Conservation (phyloP, 1,140 invertebrate species). For the Tribolium madens region DNA sequence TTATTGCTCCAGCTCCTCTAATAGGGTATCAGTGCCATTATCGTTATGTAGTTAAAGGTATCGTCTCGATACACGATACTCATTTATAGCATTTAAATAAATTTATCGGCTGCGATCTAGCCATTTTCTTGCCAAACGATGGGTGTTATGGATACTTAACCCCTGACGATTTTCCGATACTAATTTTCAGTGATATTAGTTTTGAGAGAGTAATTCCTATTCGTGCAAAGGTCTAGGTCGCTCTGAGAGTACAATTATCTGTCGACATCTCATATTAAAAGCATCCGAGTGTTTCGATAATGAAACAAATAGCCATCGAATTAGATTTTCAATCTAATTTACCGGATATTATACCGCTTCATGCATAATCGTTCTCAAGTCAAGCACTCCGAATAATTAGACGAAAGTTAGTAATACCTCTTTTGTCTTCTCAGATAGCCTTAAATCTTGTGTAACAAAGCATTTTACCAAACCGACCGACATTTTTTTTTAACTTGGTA, state of each 20-base stretch:
- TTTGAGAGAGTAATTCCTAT: not conserved
- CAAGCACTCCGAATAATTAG: constrained; percentile 10
- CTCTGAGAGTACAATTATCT: constrained; percentile 1
- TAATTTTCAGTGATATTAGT: constrained; percentile 1
- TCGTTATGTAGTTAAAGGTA: constrained; percentile 30
- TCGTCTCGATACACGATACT: constrained; percentile 24
- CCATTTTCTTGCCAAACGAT: not conserved
- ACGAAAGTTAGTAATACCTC: not conserved
- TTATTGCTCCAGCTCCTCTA: constrained; percentile 34
- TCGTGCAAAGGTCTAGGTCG: not conserved
- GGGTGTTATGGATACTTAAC: not conserved
- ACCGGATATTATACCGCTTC: not conserved
- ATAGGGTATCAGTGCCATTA: constrained; percentile 36
- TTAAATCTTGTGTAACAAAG: not conserved
- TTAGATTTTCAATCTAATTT: constrained; percentile 2
- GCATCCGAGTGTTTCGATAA: not conserved
- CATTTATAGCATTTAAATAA: constrained; percentile 20
- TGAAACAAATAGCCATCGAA: not conserved
- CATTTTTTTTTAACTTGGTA: not conserved
- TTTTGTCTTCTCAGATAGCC: not conserved
- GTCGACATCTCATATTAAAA: constrained; percentile 9
- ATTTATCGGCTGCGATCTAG: constrained; percentile 29
- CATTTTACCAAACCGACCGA: not conserved
- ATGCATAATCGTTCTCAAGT: not conserved
- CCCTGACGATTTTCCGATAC: constrained; percentile 5